phyloP scores from a whole-genome alignment of 2,888 invertebrate species.

The Ennomos fuscantarius region DNA sequence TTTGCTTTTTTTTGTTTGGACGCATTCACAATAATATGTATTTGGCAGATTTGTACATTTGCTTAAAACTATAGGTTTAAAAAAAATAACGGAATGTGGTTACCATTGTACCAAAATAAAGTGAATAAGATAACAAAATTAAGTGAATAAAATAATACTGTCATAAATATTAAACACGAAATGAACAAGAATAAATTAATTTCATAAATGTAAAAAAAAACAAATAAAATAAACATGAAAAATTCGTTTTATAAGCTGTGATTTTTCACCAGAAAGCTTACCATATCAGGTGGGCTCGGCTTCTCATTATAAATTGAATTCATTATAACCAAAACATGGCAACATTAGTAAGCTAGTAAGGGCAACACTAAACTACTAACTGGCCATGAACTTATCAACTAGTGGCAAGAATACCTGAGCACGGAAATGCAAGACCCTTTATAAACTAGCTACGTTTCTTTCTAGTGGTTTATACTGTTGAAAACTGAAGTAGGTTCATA shows the following conservation, averaged over 20 bases:
- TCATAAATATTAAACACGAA: conserved; percentile 17
- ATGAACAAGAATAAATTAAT: conserved; percentile 9
- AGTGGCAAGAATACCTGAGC: conserved; percentile 68
- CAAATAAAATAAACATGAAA: not conserved
- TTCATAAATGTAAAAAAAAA: not conserved
- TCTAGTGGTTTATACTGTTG: conserved; percentile 8
- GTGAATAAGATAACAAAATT: conserved; percentile 31
- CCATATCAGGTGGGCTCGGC: not conserved
- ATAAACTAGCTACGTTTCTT: conserved; percentile 20
- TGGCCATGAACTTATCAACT: conserved; percentile 38
- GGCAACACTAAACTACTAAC: conserved; percentile 27
- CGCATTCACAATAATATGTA: conserved; percentile 47
- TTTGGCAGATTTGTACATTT: conserved; percentile 55
- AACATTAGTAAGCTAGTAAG: conserved; percentile 18
- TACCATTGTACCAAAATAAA: conserved; percentile 29
- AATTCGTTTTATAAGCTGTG: not conserved
- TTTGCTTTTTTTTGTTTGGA: conserved; percentile 47
- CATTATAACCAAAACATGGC: conserved; percentile 15
- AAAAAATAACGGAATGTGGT: conserved; percentile 29
- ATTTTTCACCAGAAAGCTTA: conserved; percentile 7
- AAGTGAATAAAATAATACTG: conserved; percentile 41
- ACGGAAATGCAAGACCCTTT: conserved; percentile 40
- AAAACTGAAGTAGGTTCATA: conserved; percentile 7
- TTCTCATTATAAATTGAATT: conserved; percentile 15
- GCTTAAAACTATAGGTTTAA: conserved; percentile 48